These are phyloP conservation scores for Saimiri boliviensis DNA, from an alignment of 2,113 vertebrate species.

Conservation along the genomic window DNA sequence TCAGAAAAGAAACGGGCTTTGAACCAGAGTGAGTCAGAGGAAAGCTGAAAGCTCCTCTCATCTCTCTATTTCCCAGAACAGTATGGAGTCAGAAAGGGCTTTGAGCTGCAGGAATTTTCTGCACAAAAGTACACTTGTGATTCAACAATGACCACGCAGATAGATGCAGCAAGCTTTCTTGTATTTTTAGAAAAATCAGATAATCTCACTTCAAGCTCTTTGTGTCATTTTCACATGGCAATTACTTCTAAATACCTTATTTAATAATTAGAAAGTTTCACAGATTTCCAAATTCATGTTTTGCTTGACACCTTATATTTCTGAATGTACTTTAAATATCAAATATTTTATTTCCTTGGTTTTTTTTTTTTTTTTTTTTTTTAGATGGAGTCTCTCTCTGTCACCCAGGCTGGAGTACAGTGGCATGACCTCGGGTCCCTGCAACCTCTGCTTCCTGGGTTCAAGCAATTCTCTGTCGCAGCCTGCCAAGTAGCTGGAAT, in stretches of 20 bases:
- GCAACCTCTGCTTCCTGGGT: no score
- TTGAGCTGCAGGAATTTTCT: neutral
- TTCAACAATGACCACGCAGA: neutral
- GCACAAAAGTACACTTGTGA: neutral
- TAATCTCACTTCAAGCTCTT: neutral
- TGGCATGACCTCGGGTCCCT: no score
- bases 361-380: neutral
- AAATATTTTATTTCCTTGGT: neutral
- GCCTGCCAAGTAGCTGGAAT: no score
- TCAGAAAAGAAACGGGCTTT: neutral
- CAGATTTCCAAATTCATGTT: neutral
- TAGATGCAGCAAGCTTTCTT: rapidly evolving
- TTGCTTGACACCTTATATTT: neutral
- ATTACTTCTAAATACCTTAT: neutral
- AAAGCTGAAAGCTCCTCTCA: neutral
- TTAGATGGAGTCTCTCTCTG: no score
- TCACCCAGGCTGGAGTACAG: no score
- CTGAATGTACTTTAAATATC: neutral
- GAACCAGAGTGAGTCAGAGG: neutral
- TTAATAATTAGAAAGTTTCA: neutral
- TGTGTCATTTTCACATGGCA: neutral
- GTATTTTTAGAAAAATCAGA: neutral
- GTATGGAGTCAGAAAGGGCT: rapidly evolving
- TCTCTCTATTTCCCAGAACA: neutral
- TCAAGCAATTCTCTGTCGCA: no score